Conservation (phyloP, 1,140 invertebrate genomes). For the Leguminivora glycinivorella region DNA sequence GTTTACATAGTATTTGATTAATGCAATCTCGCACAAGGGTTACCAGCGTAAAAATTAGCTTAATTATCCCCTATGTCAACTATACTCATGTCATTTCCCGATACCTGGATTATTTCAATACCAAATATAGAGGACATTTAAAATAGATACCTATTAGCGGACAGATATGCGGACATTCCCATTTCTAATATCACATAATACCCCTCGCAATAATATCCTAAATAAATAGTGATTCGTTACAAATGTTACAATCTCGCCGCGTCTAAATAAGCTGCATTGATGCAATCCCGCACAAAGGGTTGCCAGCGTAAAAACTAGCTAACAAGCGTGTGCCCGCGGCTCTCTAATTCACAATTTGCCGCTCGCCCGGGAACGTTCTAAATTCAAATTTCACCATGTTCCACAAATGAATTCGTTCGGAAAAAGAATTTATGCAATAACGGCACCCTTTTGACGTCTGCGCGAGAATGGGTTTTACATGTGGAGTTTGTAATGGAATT, state of each 20-base stretch:
- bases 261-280: conserved; percentile 53
- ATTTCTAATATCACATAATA: background rate
- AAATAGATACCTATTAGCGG: too few relatives aligned
- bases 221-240: conserved; percentile 6
- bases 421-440: conserved; percentile 47
- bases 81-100: too few relatives aligned
- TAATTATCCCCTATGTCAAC: too few relatives aligned
- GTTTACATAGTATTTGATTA: too few relatives aligned
- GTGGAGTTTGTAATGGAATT: background rate
- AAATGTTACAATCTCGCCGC: conserved; percentile 13
- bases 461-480: background rate
- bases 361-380: conserved; percentile 54
- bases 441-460: conserved; percentile 9
- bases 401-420: conserved; percentile 58
- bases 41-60: too few relatives aligned
- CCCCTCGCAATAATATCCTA: too few relatives aligned
- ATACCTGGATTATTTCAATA: too few relatives aligned
- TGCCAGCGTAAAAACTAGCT: conserved; percentile 70
- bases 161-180: too few relatives aligned
- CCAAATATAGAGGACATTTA: too few relatives aligned
- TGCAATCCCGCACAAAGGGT: conserved; percentile 66
- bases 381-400: conserved; percentile 62
- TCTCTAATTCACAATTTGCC: conserved; percentile 67
- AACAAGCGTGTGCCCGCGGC: conserved; percentile 62
- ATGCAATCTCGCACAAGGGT: too few relatives aligned